These are phyloP conservation scores for Aspidiotus rigidus DNA, from an alignment of 2,888 invertebrate species.

Conservation along the genomic window DNA sequence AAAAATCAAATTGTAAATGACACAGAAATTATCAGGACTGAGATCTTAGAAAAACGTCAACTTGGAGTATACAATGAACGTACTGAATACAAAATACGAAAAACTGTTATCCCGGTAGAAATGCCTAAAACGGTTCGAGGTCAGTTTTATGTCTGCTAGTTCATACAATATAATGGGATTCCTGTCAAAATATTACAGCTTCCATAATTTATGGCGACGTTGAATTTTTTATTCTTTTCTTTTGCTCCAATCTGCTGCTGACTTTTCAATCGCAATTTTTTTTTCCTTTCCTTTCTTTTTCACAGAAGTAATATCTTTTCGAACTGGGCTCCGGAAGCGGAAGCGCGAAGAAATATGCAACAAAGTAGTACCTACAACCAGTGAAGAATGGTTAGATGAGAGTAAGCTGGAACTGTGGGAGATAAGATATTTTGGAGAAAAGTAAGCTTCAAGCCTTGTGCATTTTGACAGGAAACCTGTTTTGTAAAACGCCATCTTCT, in stretches of 20 bases:
- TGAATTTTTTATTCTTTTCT: not conserved
- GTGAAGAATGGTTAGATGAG: slow-evolving; percentile 94
- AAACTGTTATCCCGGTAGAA: slow-evolving; percentile 88
- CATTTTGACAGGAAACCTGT: too few relatives aligned
- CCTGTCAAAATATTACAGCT: not conserved
- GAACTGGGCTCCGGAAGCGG: slow-evolving; percentile 84
- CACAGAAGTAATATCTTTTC: slow-evolving; percentile 83
- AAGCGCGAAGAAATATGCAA: slow-evolving; percentile 90
- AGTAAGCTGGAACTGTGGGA: slow-evolving; percentile 94
- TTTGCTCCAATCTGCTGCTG: not conserved
- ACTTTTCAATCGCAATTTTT: slow-evolving; percentile 7
- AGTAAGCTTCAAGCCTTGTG: slow-evolving; percentile 38
- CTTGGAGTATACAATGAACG: slow-evolving; percentile 78
- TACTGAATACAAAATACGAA: slow-evolving; percentile 85
- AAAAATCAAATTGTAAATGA: slow-evolving; percentile 92
- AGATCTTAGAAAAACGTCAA: slow-evolving; percentile 79
- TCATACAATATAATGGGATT: not conserved
- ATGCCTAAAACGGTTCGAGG: slow-evolving; percentile 81
- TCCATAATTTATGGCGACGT: slow-evolving; percentile 5
- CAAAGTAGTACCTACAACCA: slow-evolving; percentile 86
- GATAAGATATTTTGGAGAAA: slow-evolving; percentile 84
- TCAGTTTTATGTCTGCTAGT: slow-evolving; percentile 42
- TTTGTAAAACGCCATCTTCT: too few relatives aligned
- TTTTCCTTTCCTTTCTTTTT: slow-evolving; percentile 32
- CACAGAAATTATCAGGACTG: slow-evolving; percentile 86